phyloP scores from a whole-genome alignment of 2,797 vertebrate species.

The Threskiornis aethiopicus region DNA sequence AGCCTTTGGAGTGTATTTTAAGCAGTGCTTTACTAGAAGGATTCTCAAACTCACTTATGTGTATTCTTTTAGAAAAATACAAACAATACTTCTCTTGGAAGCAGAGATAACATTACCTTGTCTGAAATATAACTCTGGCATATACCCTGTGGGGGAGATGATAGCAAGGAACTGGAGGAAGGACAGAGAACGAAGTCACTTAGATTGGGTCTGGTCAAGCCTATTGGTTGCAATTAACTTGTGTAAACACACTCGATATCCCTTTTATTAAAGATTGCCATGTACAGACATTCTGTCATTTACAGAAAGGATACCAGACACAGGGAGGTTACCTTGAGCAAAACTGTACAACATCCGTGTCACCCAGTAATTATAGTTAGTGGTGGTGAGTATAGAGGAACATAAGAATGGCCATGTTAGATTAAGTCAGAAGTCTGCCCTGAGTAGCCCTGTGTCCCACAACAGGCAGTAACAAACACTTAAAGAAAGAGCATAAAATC shows the following conservation, averaged over 20 bases:
- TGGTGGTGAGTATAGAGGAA: neutral
- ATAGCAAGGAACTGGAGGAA: neutral
- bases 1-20: neutral
- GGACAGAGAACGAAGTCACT: neutral
- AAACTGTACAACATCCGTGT: neutral
- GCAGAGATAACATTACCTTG: neutral
- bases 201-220: neutral
- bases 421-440: neutral
- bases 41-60: neutral
- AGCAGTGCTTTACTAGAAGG: neutral
- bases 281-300: accelerated
- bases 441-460: neutral
- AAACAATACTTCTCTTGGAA: neutral
- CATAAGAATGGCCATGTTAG: neutral
- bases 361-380: neutral
- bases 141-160: neutral
- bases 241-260: neutral
- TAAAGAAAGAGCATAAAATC: neutral
- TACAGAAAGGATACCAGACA: neutral
- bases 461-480: neutral
- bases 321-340: neutral
- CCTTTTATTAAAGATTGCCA: neutral
- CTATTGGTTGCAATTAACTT: neutral
- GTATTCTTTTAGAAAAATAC: neutral
- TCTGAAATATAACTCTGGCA: neutral